Conservation (phyloP, 2,888 invertebrate species). For the Zelleria hepariella region DNA sequence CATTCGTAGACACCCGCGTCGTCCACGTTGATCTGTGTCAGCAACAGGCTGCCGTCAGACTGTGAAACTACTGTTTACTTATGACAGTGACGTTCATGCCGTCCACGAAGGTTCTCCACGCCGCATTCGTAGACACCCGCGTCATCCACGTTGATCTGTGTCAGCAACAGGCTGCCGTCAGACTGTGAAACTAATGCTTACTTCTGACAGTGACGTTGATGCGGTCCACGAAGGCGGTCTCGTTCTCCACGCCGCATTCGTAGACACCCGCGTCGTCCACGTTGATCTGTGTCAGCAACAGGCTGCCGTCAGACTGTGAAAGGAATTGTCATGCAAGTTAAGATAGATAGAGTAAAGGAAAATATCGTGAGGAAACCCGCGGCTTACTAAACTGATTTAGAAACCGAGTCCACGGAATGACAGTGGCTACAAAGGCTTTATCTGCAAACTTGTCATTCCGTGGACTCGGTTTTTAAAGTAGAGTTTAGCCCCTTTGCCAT, state of each 20-base stretch:
- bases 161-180: slow-evolving; percentile 54
- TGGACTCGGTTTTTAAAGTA: no score
- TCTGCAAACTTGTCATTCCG: no score
- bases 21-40: slow-evolving; percentile 43
- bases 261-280: slow-evolving; percentile 59
- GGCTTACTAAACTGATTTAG: no score
- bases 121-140: slow-evolving; percentile 62
- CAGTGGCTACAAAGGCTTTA: no score
- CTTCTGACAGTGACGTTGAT: slow-evolving; percentile 59
- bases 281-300: slow-evolving; percentile 43
- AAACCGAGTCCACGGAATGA: no score
- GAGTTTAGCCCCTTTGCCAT: no score
- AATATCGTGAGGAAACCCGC: no score
- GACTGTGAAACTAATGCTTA: slow-evolving; percentile 44
- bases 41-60: slow-evolving; percentile 56
- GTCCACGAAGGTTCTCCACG: slow-evolving; percentile 57
- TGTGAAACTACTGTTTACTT: slow-evolving; percentile 34
- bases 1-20: slow-evolving; percentile 65
- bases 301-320: slow-evolving; percentile 59
- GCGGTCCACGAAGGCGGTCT: slow-evolving; percentile 56
- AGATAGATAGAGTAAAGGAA: no score
- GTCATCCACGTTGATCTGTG: slow-evolving; percentile 47
- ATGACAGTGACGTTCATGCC: no score
- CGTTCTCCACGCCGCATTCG: slow-evolving; percentile 63
- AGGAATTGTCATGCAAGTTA: no score